Evolutionary conservation across 2,888 invertebrate species (phyloP).

Genomic region (Autographa gamma): DNA sequence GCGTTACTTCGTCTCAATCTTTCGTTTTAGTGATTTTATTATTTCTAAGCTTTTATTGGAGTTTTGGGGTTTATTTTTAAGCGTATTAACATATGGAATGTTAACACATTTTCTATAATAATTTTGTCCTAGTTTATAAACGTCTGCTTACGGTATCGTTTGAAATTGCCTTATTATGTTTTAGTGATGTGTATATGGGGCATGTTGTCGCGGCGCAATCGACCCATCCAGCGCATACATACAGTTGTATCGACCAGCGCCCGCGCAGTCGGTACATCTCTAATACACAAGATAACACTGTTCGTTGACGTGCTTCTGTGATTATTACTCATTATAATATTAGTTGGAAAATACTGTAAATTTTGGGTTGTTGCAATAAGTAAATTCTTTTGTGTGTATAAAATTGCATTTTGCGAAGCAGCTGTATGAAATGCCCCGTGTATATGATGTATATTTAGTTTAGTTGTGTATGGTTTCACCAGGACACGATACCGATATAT

Average conservation of each 20-base stretch:
- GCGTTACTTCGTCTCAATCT: slow-evolving; percentile 57
- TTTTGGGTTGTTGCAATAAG: slow-evolving; percentile 88
- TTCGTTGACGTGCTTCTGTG: slow-evolving; percentile 70
- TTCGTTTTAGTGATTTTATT: slow-evolving; percentile 65
- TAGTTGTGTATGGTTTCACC: slow-evolving; percentile 67
- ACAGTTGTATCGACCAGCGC: slow-evolving; percentile 22
- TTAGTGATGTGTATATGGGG: slow-evolving; percentile 75
- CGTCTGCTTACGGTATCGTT: slow-evolving; percentile 68
- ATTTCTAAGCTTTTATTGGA: slow-evolving; percentile 73
- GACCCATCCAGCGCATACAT: slow-evolving; percentile 40
- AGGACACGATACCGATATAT: slow-evolving; percentile 52
- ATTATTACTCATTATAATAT: slow-evolving; percentile 72
- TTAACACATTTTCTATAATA: slow-evolving; percentile 71
- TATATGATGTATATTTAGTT: slow-evolving; percentile 77
- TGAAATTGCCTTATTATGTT: slow-evolving; percentile 72
- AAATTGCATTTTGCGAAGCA: slow-evolving; percentile 76
- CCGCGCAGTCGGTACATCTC: slow-evolving; percentile 16
- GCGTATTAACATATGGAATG: slow-evolving; percentile 79
- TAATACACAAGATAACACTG: slow-evolving; percentile 38
- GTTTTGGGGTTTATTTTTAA: slow-evolving; percentile 77
- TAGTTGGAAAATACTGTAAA: slow-evolving; percentile 76
- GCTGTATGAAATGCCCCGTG: slow-evolving; percentile 75
- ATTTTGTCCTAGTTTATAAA: slow-evolving; percentile 63
- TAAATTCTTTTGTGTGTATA: slow-evolving; percentile 75
- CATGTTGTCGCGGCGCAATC: slow-evolving; percentile 60